Conservation (phyloP, 1,140 invertebrate genomes). For the Diabrotica undecimpunctata region DNA sequence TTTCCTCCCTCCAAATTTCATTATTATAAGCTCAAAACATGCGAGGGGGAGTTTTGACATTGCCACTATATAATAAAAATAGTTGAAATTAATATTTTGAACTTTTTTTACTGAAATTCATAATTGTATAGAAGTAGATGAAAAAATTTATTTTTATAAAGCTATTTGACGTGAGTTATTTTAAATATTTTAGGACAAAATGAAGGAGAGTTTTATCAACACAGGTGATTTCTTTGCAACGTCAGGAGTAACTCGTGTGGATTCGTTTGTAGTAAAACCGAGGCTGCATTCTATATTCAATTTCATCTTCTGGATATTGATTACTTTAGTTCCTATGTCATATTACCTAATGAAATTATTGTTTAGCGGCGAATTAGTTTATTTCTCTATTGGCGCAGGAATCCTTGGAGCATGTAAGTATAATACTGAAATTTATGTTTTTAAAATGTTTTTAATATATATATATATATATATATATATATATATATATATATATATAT, state of each 20-base stretch:
- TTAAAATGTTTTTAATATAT: too few relatives aligned
- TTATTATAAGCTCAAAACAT: too few relatives aligned
- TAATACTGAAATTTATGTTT: constrained; percentile 7
- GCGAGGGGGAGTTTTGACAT: too few relatives aligned
- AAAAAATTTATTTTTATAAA: constrained; percentile 4
- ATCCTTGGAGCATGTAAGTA: constrained; percentile 72
- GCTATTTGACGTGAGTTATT: too few relatives aligned
- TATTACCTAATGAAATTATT: constrained; percentile 67
- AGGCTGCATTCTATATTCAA: constrained; percentile 69
- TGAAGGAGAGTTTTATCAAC: constrained; percentile 75
- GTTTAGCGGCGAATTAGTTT: constrained; percentile 68
- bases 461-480: too few relatives aligned
- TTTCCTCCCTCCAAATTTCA: too few relatives aligned
- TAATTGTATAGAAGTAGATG: too few relatives aligned
- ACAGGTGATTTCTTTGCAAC: constrained; percentile 79
- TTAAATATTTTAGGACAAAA: constrained; percentile 59
- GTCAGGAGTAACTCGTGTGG: constrained; percentile 63
- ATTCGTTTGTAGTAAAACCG: constrained; percentile 53
- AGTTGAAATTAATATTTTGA: too few relatives aligned
- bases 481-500: too few relatives aligned
- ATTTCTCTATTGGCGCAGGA: constrained; percentile 62
- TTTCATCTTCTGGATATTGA: constrained; percentile 64
- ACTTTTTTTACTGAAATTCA: too few relatives aligned
- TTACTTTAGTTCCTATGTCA: constrained; percentile 66
- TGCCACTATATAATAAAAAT: too few relatives aligned